These are phyloP conservation scores for Xerus inauris DNA, from an alignment of 2,113 vertebrate genomes.

Conservation along the genomic window DNA sequence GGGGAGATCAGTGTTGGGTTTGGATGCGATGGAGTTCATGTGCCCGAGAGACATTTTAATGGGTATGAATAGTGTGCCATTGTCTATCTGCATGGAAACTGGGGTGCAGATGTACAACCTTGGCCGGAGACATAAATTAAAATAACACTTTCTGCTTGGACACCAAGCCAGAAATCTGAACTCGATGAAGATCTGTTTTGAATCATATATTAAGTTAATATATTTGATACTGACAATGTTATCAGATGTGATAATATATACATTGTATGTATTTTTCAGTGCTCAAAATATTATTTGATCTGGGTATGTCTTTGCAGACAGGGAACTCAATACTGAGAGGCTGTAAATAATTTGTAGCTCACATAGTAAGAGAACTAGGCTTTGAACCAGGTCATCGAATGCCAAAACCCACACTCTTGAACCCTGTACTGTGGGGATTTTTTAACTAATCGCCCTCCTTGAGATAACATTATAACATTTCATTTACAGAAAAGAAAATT, in stretches of 20 bases:
- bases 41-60: not conserved
- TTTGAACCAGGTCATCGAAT: not conserved
- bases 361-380: not conserved
- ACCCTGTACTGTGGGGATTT: not conserved
- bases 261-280: not conserved
- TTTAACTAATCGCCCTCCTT: not conserved
- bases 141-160: not conserved
- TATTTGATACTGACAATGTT: not conserved
- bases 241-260: not conserved
- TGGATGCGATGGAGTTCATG: not conserved
- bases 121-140: not conserved
- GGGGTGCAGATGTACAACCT: conserved; percentile 31
- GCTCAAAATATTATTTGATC: not conserved
- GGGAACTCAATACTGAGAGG: not conserved
- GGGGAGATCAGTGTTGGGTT: not conserved
- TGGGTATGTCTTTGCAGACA: not conserved
- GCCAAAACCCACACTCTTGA: not conserved
- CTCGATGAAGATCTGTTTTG: not conserved
- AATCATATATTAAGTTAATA: not conserved
- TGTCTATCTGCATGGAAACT: not conserved
- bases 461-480: not conserved
- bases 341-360: not conserved
- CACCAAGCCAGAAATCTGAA: conserved; percentile 37
- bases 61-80: not conserved
- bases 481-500: conserved; percentile 20